phyloP scores from a whole-genome alignment of 2,113 vertebrate species.

The Actinemys pallida region DNA sequence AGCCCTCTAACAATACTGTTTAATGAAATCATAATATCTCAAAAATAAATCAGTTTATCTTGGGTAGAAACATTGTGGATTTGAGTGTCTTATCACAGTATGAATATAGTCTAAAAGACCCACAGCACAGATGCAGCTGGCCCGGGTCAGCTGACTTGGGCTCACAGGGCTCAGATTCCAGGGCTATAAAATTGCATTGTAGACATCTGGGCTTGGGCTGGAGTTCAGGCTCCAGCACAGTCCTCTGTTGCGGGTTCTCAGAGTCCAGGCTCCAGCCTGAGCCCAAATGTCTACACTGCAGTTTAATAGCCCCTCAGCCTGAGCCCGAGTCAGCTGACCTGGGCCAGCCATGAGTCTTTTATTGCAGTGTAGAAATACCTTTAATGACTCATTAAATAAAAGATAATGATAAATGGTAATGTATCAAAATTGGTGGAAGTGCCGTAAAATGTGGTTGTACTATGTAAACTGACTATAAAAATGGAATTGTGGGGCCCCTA shows the following conservation, averaged over 20 bases:
- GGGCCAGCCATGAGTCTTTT: neutral
- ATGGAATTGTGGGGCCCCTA: neutral
- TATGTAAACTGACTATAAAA: neutral
- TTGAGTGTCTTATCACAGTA: neutral
- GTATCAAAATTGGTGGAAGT: neutral
- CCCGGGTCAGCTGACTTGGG: neutral
- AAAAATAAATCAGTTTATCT: too few relatives aligned
- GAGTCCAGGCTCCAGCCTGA: neutral
- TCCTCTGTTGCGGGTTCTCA: neutral
- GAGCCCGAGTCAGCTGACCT: neutral
- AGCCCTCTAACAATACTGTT: too few relatives aligned
- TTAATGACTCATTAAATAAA: neutral
- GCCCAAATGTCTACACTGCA: neutral
- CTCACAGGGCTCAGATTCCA: neutral
- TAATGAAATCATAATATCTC: too few relatives aligned
- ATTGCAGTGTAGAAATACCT: neutral
- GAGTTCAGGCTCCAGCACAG: neutral
- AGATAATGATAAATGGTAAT: neutral
- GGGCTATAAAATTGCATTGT: neutral
- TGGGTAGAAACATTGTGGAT: neutral
- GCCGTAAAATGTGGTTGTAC: neutral
- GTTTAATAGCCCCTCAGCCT: neutral
- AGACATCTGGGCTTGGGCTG: neutral
- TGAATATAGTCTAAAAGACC: neutral
- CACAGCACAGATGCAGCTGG: neutral